Evolutionary conservation across 2,797 vertebrate genomes (phyloP), one percentile per base, ranked within the genome.

Genomic region (Pseudochaenichthys georgianus): DNA sequence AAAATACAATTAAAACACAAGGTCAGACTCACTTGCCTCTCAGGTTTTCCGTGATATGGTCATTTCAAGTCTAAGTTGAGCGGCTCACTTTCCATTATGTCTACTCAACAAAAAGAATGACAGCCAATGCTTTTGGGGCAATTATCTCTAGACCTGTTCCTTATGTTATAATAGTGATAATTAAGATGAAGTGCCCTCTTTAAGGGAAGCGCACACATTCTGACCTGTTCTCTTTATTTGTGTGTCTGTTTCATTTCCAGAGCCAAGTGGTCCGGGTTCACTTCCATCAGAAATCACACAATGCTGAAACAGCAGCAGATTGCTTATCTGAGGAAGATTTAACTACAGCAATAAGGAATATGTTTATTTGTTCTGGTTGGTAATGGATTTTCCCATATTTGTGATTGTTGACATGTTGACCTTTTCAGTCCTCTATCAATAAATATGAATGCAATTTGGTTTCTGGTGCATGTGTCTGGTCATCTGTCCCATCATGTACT

Each of bases 251-350:
- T 89, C 16, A 75, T 73, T 87, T 91, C 11, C 45, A 95, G 94
- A 90, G 69, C 90, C 93, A 59, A 50, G 57, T 1, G 0, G 0
- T 0, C 19, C 41, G 17, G 0, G 0, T 7, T 73, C 50, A 1
- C 92, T 93, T 78, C 90, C 92, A 62, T 94, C 93, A 63, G 93
- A 95, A 84, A 93, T 94, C n/a, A 0, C 65, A 43, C 83, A 89
- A 52, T 95, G 94, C 70, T 93, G 73, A 92, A 83, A 52, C 7
- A 52, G 54, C 42, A 41, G 15, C 41, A 38, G 51, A 70, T 55
- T 3, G 5, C 5, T 19, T 62, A 28, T 31, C 47, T 64, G 67
- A 31, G n/a, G 19, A 43, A 53, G 9, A 68, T 19, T 5, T 19
- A 64, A 43, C 13, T 17, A 46, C 45, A 41, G 21, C 63, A 55